Percentiles rank a stretch among this genome's conserved stretches.
Evolutionary conservation across 2,888 invertebrate genomes (phyloP).

Genomic region (Ligdia adustata): DNA sequence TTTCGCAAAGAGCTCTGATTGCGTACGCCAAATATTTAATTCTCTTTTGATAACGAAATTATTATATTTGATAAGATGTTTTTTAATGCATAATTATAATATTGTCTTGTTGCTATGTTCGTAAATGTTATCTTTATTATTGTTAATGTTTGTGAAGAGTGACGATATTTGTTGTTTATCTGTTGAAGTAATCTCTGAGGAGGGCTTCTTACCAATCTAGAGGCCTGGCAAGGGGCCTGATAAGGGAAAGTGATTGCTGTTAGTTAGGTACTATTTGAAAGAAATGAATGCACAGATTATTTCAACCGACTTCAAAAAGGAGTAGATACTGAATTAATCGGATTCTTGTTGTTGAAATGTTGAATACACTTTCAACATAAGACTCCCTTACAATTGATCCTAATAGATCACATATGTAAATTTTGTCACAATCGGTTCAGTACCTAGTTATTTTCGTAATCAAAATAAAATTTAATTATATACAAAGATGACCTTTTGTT

Average conservation of each 20-base stretch:
- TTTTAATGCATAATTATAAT: constrained; percentile 8
- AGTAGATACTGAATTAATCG: no score
- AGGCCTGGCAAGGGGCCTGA: constrained; percentile 18
- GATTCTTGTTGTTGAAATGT: no score
- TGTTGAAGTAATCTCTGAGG: not conserved
- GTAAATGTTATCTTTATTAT: constrained; percentile 15
- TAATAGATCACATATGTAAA: no score
- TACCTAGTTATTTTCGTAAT: no score
- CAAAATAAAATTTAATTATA: no score
- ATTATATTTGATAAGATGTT: constrained; percentile 33
- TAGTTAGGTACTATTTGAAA: no score
- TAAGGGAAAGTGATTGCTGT: constrained; percentile 3
- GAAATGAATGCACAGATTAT: no score
- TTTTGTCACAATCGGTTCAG: no score
- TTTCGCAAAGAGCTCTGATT: constrained; percentile 4
- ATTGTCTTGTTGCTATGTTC: constrained; percentile 19
- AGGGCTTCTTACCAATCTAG: not conserved
- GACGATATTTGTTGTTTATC: not conserved
- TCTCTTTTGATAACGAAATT: constrained; percentile 24
- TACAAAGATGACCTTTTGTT: no score
- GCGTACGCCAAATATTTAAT: constrained; percentile 17
- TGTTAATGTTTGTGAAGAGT: not conserved
- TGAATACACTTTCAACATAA: no score
- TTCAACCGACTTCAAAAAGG: no score
- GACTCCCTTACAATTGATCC: no score